Percentiles rank a stretch among this genome's conserved stretches.
Conservation (phyloP, 2,113 vertebrate genomes). For the Emydura subglobosa region DNA sequence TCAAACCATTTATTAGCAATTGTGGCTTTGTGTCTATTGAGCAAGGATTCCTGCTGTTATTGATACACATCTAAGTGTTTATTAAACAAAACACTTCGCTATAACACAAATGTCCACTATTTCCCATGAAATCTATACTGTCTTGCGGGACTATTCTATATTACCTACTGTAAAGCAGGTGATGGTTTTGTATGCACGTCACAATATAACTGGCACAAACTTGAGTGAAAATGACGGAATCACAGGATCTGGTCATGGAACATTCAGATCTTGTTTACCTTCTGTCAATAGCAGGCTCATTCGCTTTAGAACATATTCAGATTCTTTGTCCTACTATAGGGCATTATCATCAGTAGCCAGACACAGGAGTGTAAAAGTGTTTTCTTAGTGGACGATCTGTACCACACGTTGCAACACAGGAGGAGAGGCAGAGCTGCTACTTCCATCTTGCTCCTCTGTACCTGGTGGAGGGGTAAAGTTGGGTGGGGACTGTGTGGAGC, state of each 20-base stretch:
- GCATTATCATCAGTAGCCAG: not conserved
- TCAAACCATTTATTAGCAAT: not conserved
- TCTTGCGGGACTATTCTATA: not conserved
- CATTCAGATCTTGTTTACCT: not conserved
- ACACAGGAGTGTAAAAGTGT: not conserved
- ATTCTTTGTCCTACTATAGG: not conserved
- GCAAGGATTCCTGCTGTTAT: not conserved
- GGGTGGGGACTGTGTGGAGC: not conserved
- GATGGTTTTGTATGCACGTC: not conserved
- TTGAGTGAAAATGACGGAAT: not conserved
- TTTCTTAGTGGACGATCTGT: not conserved
- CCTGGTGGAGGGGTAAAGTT: not conserved
- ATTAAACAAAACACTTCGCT: fast-evolving
- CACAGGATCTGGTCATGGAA: not conserved
- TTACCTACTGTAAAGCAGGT: not conserved
- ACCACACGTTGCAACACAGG: not conserved
- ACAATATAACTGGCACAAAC: not conserved
- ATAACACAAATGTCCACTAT: not conserved
- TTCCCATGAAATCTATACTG: not conserved
- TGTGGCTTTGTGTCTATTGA: not conserved
- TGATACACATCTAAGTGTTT: not conserved
- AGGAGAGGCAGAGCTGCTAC: not conserved
- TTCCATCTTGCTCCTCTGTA: not conserved
- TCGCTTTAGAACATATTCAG: not conserved
- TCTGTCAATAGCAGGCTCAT: not conserved